Evolutionary conservation across 2,113 vertebrate species (phyloP), one percentile per base, ranked within the genome.

Genomic region (Apodemus sylvaticus): DNA sequence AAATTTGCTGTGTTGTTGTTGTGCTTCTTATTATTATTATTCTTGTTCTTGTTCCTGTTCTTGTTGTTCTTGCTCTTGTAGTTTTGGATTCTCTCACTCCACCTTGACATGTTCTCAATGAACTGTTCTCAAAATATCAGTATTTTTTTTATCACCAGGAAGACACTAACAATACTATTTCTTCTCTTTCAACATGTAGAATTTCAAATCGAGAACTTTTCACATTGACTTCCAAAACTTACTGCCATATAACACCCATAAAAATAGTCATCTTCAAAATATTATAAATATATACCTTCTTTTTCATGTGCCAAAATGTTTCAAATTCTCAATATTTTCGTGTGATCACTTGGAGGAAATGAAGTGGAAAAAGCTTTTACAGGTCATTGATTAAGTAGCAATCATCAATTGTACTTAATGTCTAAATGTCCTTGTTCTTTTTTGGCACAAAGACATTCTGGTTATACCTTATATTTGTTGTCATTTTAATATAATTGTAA

Each of bases 401-500:
- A 70, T 26, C 39, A 19, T 10, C 22, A 77, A 42, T 68, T 78
- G 89, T 70, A 36, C 4, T 60, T 90, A 53, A 2, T 51, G 78
- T 64, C 22, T 71, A 8, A 11, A 85, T 74, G 1, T 6, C 48
- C 66, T 68, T 79, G 5, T 3, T 71, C 34, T 45, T 24, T 70
- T 34, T 29, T 93, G 45, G 39, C 31, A 86, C 5, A 77, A 85
- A 20, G 70, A 0, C 34, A 88, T 71, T 24, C 17, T 86, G 17
- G 2, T n/a, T 71, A 10, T 94, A 53, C 3, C 5, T 45, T 26
- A 76, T 7, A 74, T 39, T 83, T 91, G 20, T 13, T 89, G 34
- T 68, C 88, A 29, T 24, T 39, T 90, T 68, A 31, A 58, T 74
- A 22, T 22, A 94, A 71, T 77, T 74, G 71, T 89, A 64, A 58